Percentiles rank a stretch among this genome's conserved stretches.
phyloP scores from a whole-genome alignment of 92 coral and sea anemone genomes.

The Phenganax stokvisi region DNA sequence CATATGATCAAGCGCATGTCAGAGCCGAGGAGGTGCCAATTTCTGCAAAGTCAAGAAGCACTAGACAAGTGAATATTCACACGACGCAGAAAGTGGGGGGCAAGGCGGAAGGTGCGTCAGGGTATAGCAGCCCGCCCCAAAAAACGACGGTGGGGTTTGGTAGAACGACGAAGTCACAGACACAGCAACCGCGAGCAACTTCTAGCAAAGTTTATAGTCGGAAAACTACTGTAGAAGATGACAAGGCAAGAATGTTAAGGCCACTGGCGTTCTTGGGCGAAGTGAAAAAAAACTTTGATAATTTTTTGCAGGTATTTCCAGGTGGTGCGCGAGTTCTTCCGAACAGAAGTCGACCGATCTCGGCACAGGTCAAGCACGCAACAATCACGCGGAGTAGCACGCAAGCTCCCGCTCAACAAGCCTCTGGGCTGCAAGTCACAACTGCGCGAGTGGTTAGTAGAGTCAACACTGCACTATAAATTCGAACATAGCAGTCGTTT shows the following conservation, averaged over 20 bases:
- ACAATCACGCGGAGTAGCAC: constrained; percentile 80
- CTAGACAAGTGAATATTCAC: constrained; percentile 22
- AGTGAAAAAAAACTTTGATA: background rate
- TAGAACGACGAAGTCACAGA: constrained; percentile 61
- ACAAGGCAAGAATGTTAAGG: constrained; percentile 45
- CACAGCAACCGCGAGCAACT: constrained; percentile 27
- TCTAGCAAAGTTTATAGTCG: constrained; percentile 19
- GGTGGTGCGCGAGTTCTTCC: constrained; percentile 47
- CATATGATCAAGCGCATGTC: constrained; percentile 48
- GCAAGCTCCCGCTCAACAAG: constrained; percentile 46
- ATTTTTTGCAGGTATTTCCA: background rate
- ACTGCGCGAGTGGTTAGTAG: constrained; percentile 92
- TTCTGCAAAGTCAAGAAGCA: constrained; percentile 11
- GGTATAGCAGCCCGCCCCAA: constrained; percentile 27
- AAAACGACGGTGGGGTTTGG: constrained; percentile 77
- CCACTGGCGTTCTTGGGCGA: background rate
- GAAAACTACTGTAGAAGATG: constrained; percentile 18
- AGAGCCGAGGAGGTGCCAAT: constrained; percentile 25
- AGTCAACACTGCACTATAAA: background rate
- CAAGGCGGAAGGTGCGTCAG: constrained; percentile 7
- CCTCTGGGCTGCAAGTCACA: constrained; percentile 44
- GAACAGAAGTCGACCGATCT: constrained; percentile 83
- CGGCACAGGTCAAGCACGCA: constrained; percentile 88
- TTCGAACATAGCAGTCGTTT: background rate
- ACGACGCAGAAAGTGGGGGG: constrained; percentile 15